These are phyloP conservation scores for Ibycter americanus DNA, from an alignment of 2,797 vertebrate species.

Conservation along the genomic window DNA sequence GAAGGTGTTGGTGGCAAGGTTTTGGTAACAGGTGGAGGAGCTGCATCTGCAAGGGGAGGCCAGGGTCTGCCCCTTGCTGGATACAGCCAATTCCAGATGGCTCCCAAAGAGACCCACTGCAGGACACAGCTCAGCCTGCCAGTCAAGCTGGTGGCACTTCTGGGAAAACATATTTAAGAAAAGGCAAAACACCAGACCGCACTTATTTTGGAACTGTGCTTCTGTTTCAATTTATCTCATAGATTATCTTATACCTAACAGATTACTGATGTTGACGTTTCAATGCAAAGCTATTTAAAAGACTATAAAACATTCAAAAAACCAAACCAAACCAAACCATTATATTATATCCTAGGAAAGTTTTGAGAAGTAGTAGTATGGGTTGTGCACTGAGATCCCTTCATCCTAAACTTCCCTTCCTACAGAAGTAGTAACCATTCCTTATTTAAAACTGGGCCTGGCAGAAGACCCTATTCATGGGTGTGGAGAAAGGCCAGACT, in stretches of 20 bases:
- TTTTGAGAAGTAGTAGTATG: background rate
- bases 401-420: background rate
- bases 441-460: background rate
- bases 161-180: background rate
- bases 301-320: background rate
- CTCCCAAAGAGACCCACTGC: background rate
- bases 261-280: background rate
- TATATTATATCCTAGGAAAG: background rate
- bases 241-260: background rate
- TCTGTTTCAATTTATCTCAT: background rate
- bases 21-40: background rate
- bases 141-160: background rate
- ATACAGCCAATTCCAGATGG: background rate
- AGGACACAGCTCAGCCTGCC: background rate
- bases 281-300: background rate
- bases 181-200: background rate
- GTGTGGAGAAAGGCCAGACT: background rate
- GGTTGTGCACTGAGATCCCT: background rate
- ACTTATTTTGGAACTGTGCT: background rate
- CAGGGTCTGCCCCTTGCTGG: background rate
- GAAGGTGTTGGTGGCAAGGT: background rate
- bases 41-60: background rate
- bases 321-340: fast-evolving
- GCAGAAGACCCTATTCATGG: background rate
- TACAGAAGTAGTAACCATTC: background rate